Evolutionary conservation across 2,888 invertebrate species (phyloP).

Genomic region (Amphimallon solstitiale): DNA sequence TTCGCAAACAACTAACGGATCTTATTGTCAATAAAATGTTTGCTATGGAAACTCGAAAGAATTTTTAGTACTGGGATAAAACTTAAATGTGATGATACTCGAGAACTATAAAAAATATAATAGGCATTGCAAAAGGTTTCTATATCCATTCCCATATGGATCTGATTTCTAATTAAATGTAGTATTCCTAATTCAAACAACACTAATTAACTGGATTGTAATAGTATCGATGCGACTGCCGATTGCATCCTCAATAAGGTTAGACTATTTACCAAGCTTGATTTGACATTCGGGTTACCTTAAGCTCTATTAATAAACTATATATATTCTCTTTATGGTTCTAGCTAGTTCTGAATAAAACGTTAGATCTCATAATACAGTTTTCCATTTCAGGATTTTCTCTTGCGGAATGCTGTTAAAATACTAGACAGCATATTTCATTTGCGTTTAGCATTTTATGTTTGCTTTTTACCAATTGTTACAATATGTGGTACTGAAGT

Average conservation of each 20-base stretch:
- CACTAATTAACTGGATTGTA: constrained; percentile 24
- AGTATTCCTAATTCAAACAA: constrained; percentile 34
- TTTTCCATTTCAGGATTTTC: too few species aligned
- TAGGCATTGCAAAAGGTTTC: constrained; percentile 27
- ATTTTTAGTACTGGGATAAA: constrained; percentile 29
- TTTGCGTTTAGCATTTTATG: too few species aligned
- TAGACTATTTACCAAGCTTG: constrained; percentile 12
- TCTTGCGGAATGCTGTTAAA: too few species aligned
- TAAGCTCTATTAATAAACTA: constrained; percentile 31
- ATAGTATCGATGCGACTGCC: not conserved
- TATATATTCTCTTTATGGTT: constrained; percentile 23
- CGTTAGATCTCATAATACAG: too few species aligned
- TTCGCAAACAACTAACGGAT: constrained; percentile 6
- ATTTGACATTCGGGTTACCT: constrained; percentile 14
- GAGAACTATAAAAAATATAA: constrained; percentile 34
- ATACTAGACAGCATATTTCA: too few species aligned
- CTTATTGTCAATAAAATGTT: constrained; percentile 24
- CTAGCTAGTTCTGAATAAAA: too few species aligned
- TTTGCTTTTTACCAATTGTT: too few species aligned
- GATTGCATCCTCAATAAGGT: constrained; percentile 31
- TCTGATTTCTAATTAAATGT: constrained; percentile 40
- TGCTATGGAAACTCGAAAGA: constrained; percentile 22
- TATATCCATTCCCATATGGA: constrained; percentile 33
- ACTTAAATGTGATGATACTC: constrained; percentile 7
- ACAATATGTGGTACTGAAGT: too few species aligned